Percentiles rank a stretch among this genome's conserved stretches.
Evolutionary conservation across 2,113 vertebrate genomes (phyloP).

Genomic region (Macaca nemestrina): DNA sequence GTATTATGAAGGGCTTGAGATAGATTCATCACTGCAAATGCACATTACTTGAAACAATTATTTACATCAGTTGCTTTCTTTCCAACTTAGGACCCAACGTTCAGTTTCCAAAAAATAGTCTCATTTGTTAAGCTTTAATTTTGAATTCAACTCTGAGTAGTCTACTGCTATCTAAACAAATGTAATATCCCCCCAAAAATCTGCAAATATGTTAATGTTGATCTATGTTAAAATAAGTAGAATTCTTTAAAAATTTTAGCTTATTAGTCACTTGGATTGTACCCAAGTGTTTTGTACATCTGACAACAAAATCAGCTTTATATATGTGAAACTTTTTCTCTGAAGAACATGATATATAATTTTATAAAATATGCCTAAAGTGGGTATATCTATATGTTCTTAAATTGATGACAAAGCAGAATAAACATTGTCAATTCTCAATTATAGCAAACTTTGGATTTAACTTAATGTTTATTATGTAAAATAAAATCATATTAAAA

Average conservation of each 20-base stretch:
- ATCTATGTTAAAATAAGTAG: background rate
- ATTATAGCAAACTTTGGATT: background rate
- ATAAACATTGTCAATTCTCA: background rate
- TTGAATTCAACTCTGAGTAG: background rate
- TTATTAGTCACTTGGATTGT: background rate
- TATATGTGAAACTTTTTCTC: background rate
- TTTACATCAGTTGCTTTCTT: background rate
- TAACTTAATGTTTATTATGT: background rate
- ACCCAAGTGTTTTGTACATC: background rate
- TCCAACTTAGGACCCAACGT: background rate
- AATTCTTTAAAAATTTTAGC: background rate
- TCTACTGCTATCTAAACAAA: background rate
- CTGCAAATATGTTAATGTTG: background rate
- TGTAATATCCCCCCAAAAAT: background rate
- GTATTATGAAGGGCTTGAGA: background rate
- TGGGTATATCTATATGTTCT: background rate
- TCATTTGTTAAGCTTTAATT: background rate
- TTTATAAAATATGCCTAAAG: background rate
- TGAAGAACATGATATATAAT: background rate
- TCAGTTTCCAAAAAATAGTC: background rate
- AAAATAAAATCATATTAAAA: background rate
- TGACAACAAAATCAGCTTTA: background rate
- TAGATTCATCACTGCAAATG: background rate
- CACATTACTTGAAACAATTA: background rate
- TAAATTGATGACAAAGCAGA: background rate